Conservation (phyloP, 2,888 invertebrate genomes). For the Platycnemis pennipes region DNA sequence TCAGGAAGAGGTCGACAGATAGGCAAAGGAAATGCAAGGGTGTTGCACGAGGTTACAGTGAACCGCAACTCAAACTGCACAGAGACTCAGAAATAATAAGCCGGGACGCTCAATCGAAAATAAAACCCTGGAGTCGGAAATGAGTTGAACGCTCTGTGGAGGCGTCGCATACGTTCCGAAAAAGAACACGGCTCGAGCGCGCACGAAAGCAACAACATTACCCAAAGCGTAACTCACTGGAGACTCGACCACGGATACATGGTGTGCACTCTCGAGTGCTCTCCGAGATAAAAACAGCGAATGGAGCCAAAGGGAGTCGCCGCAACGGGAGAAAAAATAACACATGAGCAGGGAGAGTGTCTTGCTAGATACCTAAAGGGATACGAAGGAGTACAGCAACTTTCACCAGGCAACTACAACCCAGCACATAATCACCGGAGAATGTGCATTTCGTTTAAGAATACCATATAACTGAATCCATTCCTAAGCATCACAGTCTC, state of each 20-base stretch:
- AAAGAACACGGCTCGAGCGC: background rate
- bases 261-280: background rate
- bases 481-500: too few relatives aligned
- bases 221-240: background rate
- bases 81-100: background rate
- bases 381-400: background rate
- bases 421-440: background rate
- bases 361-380: background rate
- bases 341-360: background rate
- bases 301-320: background rate
- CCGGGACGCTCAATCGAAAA: conserved; percentile 19
- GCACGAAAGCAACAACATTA: background rate
- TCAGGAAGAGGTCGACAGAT: background rate
- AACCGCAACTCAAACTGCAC: background rate
- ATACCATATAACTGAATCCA: too few relatives aligned
- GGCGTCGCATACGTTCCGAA: background rate
- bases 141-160: background rate
- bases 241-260: background rate
- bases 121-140: background rate
- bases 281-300: background rate
- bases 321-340: background rate
- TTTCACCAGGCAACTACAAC: background rate
- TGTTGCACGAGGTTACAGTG: background rate
- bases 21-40: background rate
- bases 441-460: too few relatives aligned